Percentiles rank a stretch among this genome's conserved stretches.
Evolutionary conservation across 2,113 vertebrate genomes (phyloP).

Genomic region (Lagopus leucura): DNA sequence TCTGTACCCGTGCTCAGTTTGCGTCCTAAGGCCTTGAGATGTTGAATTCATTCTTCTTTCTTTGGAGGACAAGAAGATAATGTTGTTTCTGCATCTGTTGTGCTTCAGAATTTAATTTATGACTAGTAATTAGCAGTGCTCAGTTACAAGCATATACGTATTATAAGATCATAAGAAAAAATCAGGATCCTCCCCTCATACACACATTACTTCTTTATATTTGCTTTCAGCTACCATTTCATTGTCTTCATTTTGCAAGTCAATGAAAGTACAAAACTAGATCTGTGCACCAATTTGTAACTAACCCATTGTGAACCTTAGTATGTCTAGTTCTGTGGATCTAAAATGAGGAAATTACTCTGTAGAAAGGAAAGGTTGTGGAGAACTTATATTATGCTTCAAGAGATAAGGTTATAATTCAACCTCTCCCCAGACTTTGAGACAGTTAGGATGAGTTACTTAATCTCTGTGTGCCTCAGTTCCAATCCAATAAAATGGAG

Average conservation of each 20-base stretch:
- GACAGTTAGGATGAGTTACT: neutral
- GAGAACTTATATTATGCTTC: neutral
- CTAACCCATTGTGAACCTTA: neutral
- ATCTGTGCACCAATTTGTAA: neutral
- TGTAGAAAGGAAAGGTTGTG: neutral
- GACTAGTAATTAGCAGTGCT: neutral
- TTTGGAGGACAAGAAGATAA: neutral
- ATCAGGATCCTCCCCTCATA: neutral
- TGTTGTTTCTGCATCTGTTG: neutral
- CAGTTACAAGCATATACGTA: accelerated
- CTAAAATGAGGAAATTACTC: neutral
- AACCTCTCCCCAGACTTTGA: neutral
- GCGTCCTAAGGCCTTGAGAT: neutral
- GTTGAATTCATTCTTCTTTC: neutral
- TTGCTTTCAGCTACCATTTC: neutral
- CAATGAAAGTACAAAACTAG: neutral
- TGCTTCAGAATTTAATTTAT: neutral
- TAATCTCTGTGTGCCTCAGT: neutral
- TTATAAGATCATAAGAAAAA: neutral
- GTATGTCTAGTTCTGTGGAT: neutral
- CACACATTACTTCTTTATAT: neutral
- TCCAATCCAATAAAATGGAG: neutral
- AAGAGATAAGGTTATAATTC: neutral
- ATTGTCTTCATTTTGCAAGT: neutral
- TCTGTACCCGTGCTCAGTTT: neutral